phyloP scores from a whole-genome alignment of 2,113 vertebrate genomes.

The Phoenicopterus ruber region DNA sequence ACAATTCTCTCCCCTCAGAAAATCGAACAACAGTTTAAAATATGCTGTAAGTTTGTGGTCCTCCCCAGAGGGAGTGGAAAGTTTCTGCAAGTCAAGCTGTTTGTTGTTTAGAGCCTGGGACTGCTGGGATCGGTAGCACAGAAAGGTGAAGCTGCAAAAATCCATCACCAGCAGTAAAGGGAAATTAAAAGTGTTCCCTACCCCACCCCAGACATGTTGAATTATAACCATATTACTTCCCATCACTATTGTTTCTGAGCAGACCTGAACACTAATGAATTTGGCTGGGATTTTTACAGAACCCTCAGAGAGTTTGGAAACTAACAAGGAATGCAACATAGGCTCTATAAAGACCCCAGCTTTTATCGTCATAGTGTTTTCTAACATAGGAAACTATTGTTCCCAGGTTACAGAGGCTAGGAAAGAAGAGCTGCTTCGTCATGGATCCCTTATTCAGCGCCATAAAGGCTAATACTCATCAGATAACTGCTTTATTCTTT shows the following conservation, averaged over 20 bases:
- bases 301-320: constrained; percentile 15
- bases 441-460: neutral
- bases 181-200: constrained; percentile 46
- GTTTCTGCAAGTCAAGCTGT: constrained; percentile 65
- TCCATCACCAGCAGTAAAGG: constrained; percentile 45
- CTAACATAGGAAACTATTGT: neutral
- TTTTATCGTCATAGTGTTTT: neutral
- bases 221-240: constrained; percentile 14
- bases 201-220: constrained; percentile 4
- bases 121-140: constrained; percentile 8
- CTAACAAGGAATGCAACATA: neutral
- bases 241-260: constrained; percentile 27
- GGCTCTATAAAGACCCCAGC: neutral
- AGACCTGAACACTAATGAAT: constrained; percentile 40
- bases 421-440: neutral
- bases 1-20: constrained; percentile 61
- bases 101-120: constrained; percentile 31
- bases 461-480: neutral
- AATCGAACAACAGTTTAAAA: constrained; percentile 68
- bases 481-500: neutral
- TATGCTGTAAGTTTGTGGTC: constrained; percentile 32
- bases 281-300: constrained; percentile 37
- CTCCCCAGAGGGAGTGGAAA: constrained; percentile 57
- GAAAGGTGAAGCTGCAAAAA: constrained; percentile 56
- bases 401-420: neutral